These are phyloP conservation scores for Drosophila anomalata DNA, from an alignment of 2,888 invertebrate genomes.

Conservation along the genomic window DNA sequence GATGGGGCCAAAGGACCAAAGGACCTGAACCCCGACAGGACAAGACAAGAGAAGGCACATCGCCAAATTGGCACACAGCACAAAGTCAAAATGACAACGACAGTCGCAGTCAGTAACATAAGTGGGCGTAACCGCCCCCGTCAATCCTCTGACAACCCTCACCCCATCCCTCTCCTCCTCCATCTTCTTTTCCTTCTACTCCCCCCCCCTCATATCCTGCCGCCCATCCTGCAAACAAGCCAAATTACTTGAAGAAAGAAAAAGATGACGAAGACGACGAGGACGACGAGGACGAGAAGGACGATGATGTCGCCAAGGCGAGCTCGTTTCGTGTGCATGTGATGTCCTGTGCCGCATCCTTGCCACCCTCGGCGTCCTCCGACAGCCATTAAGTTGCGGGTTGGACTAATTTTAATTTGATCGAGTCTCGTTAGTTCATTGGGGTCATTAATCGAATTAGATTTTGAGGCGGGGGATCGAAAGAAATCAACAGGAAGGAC, in stretches of 20 bases:
- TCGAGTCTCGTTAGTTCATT: conserved; percentile 36
- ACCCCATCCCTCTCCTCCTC: background rate
- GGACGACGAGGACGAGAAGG: background rate
- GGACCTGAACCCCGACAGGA: background rate
- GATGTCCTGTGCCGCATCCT: conserved; percentile 13
- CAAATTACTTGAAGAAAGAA: conserved; percentile 27
- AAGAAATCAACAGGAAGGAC: background rate
- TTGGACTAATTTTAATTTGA: conserved; percentile 36
- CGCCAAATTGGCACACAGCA: conserved; percentile 44
- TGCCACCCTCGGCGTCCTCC: background rate
- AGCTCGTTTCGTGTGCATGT: conserved; percentile 31
- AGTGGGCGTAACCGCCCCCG: conserved; percentile 29
- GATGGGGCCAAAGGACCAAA: background rate
- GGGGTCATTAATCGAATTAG: conserved; percentile 25
- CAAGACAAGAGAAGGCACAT: conserved; percentile 33
- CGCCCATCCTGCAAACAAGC: conserved; percentile 8
- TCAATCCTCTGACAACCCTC: background rate
- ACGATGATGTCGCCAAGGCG: conserved; percentile 34
- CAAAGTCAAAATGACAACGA: conserved; percentile 59
- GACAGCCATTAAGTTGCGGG: background rate
- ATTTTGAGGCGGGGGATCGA: background rate
- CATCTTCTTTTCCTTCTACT: background rate
- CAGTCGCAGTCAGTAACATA: conserved; percentile 58
- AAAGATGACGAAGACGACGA: conserved; percentile 4
- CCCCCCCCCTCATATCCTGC: background rate